Evolutionary conservation across 2,797 vertebrate species (phyloP).

Genomic region (Diglossa cyanea): DNA sequence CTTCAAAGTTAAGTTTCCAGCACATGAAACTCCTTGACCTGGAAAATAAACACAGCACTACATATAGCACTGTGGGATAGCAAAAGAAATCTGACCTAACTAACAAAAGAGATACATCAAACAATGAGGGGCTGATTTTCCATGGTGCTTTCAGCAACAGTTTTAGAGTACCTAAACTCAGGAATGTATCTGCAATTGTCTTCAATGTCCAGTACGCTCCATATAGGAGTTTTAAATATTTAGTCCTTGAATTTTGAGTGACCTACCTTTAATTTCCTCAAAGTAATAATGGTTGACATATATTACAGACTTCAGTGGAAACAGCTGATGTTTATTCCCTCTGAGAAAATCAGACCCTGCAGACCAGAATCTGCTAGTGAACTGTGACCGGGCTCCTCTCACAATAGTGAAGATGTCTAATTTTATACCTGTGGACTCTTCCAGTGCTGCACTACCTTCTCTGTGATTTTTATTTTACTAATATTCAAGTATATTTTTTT

Average conservation of each 20-base stretch:
- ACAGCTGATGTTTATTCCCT: neutral
- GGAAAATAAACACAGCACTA: neutral
- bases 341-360: neutral
- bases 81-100: neutral
- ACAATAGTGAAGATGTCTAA: neutral
- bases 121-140: neutral
- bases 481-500: neutral
- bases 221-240: neutral
- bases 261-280: neutral
- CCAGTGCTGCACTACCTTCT: neutral
- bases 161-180: neutral
- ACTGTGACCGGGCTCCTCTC: fast-evolving
- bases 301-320: neutral
- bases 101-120: neutral
- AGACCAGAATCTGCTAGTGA: neutral
- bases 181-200: neutral
- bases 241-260: neutral
- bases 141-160: neutral
- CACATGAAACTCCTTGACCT: constrained; percentile 47
- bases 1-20: constrained; percentile 62
- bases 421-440: neutral
- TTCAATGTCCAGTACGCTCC: neutral
- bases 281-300: neutral
- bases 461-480: neutral
- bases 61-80: neutral